Conservation (phyloP, 2,888 invertebrate genomes). For the Nephrotoma appendiculata region DNA sequence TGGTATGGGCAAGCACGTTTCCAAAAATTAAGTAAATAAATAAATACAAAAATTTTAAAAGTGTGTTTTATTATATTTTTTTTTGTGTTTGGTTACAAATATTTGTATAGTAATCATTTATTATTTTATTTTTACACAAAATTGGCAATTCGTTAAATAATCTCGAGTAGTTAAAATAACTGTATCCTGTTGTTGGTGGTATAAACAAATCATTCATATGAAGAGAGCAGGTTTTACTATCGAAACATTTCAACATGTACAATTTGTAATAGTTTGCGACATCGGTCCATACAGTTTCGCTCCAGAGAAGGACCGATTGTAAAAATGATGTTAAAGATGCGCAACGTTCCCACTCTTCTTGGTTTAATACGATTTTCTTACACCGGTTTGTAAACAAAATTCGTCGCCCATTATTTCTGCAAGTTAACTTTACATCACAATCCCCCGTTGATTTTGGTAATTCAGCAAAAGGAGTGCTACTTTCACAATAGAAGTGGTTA, state of each 20-base stretch:
- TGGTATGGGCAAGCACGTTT: no score
- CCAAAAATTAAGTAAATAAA: neutral
- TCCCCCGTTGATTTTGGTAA: neutral
- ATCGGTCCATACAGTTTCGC: neutral
- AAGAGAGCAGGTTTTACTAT: neutral
- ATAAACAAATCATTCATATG: neutral
- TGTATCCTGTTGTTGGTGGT: neutral
- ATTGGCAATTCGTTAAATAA: neutral
- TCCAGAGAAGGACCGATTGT: neutral
- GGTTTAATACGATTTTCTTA: no score
- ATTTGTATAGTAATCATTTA: neutral
- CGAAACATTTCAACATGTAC: neutral
- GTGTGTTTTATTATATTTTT: neutral
- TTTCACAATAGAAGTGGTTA: neutral
- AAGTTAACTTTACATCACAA: neutral
- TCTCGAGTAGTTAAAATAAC: neutral
- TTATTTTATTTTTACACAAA: neutral
- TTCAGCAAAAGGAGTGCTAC: neutral
- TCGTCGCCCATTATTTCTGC: no score
- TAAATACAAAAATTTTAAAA: neutral
- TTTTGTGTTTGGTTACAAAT: neutral
- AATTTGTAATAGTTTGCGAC: neutral
- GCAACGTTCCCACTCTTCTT: no score
- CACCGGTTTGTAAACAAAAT: no score
- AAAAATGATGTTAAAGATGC: neutral